Percentiles rank a stretch among this genome's conserved stretches.
These are phyloP conservation scores for Saccopteryx bilineata DNA, from an alignment of 2,113 vertebrate species.

Conservation along the genomic window DNA sequence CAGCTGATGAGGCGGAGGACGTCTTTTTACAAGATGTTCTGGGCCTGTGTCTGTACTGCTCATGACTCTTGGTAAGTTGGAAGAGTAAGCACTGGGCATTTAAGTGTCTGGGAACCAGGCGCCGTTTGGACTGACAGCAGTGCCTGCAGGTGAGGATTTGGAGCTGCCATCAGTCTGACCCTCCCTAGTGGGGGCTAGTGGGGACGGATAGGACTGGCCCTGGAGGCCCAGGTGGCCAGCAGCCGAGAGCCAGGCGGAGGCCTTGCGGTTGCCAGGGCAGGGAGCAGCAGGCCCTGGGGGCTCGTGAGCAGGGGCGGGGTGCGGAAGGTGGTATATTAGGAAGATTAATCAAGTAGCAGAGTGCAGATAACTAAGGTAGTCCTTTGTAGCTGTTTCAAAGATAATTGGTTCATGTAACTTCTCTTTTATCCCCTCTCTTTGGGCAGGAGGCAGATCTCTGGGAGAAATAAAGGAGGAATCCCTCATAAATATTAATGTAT, in stretches of 20 bases:
- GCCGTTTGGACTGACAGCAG: not conserved
- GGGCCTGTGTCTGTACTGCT: accelerated
- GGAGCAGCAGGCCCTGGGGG: not conserved
- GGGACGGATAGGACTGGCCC: not conserved
- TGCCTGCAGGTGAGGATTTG: not conserved
- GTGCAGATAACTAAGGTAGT: constrained; percentile 48
- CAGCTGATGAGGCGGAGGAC: not conserved
- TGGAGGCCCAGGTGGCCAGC: not conserved
- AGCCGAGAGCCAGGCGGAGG: not conserved
- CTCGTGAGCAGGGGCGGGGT: not conserved
- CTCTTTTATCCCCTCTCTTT: constrained; percentile 63
- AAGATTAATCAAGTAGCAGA: constrained; percentile 44
- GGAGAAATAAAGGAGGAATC: constrained; percentile 69
- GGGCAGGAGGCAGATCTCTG: constrained; percentile 71
- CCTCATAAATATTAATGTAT: constrained; percentile 79
- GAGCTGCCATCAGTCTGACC: not conserved
- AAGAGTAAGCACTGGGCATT: not conserved
- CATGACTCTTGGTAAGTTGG: not conserved
- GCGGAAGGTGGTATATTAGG: not conserved
- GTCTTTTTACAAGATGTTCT: not conserved
- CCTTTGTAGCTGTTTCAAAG: constrained; percentile 72
- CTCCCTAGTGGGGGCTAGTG: no score
- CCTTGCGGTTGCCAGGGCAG: accelerated
- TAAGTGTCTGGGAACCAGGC: not conserved
- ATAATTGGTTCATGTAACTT: constrained; percentile 70